A percentile compares a stretch with the other conserved stretches of the same genome.
Conservation (phyloP, 92 coral and sea anemone genomes). For the Pocillopora grandis region DNA sequence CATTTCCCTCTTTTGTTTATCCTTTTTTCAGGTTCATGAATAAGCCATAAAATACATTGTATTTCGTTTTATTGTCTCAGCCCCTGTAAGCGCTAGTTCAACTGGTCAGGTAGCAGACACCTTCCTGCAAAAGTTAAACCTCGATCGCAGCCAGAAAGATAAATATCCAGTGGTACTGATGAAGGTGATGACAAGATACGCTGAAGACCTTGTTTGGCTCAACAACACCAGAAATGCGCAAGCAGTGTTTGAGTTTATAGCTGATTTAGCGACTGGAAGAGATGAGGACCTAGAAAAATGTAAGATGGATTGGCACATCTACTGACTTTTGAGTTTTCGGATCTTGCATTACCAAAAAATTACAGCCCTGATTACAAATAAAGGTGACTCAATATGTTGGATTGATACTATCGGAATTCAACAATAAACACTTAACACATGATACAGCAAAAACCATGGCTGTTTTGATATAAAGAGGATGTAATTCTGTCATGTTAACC, state of each 20-base stretch:
- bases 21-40: neutral
- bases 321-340: no score
- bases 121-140: neutral
- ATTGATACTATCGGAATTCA: no score
- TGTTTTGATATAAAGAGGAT: no score
- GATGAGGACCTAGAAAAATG: neutral
- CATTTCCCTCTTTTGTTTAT: no score
- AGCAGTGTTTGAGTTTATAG: neutral
- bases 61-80: neutral
- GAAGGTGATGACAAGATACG: constrained; percentile 22
- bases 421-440: no score
- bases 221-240: constrained; percentile 5
- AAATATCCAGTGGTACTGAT: constrained; percentile 11
- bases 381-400: no score
- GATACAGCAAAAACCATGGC: no score
- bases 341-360: no score
- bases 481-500: no score
- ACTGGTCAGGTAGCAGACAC: neutral
- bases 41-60: neutral
- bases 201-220: neutral
- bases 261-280: neutral
- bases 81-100: neutral
- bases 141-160: neutral
- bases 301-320: neutral
- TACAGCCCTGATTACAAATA: no score